Evolutionary conservation across 2,888 invertebrate genomes (phyloP).

Genomic region (Oscheius onirici): DNA sequence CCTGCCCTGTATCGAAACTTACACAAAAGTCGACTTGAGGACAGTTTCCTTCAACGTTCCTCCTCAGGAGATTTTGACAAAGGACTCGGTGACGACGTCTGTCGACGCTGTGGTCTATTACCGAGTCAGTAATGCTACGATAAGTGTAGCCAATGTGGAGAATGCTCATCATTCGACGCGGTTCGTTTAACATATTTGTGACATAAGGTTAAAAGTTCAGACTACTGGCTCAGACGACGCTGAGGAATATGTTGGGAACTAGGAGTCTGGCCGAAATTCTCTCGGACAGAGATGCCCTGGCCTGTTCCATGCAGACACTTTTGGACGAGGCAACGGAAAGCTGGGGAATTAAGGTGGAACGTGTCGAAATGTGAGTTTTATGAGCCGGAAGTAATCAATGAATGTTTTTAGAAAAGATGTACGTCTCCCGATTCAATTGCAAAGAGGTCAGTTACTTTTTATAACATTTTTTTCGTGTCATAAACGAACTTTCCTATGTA

Average conservation of each 20-base stretch:
- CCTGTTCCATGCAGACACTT: slow-evolving; percentile 83
- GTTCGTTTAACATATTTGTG: slow-evolving; percentile 5
- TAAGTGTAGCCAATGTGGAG: slow-evolving; percentile 95
- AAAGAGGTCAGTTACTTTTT: no score
- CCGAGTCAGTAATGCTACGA: slow-evolving; percentile 89
- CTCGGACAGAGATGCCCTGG: slow-evolving; percentile 92
- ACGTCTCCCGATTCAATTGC: no score
- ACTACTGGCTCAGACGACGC: slow-evolving; percentile 73
- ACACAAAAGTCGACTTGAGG: slow-evolving; percentile 89
- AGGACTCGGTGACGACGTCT: slow-evolving; percentile 95
- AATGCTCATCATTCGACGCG: slow-evolving; percentile 77
- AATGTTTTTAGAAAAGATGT: slow-evolving; percentile 13
- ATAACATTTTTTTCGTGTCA: no score
- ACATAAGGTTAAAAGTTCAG: slow-evolving; percentile 14
- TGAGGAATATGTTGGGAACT: slow-evolving; percentile 90
- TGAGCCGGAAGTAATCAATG: slow-evolving; percentile 8
- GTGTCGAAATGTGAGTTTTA: slow-evolving; percentile 90
- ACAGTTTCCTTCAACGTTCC: slow-evolving; percentile 96
- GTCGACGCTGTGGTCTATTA: slow-evolving; percentile 83
- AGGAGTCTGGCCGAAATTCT: slow-evolving; percentile 93
- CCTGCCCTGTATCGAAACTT: slow-evolving; percentile 87
- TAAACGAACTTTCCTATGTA: no score
- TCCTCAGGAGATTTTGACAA: slow-evolving; percentile 96
- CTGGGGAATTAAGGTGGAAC: slow-evolving; percentile 78
- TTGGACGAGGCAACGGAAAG: slow-evolving; percentile 73